These are phyloP conservation scores for Pseudorectes ferrugineus DNA, from an alignment of 2,113 vertebrate genomes.

Conservation along the genomic window DNA sequence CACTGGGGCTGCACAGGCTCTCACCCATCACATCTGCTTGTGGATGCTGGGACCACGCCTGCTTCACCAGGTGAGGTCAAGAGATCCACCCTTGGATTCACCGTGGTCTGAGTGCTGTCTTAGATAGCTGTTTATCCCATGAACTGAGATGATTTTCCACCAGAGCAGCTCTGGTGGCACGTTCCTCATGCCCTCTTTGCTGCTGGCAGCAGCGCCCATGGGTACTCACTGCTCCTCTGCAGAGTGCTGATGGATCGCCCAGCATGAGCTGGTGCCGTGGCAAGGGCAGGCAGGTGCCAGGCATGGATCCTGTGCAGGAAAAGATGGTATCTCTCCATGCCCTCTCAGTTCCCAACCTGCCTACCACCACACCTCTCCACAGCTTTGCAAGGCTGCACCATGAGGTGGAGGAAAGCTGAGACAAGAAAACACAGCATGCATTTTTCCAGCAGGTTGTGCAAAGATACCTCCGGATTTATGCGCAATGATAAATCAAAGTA, in stretches of 20 bases:
- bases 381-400: background rate
- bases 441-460: background rate
- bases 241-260: background rate
- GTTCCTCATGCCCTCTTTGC: background rate
- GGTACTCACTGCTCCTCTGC: background rate
- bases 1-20: accelerated
- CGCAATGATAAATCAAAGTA: background rate
- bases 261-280: accelerated
- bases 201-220: background rate
- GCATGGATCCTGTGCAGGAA: background rate
- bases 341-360: background rate
- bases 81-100: background rate
- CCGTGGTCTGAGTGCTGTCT: background rate
- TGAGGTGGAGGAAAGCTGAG: background rate
- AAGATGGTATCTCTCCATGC: accelerated
- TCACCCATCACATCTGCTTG: background rate
- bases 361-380: background rate
- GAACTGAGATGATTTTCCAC: background rate
- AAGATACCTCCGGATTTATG: background rate
- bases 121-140: background rate
- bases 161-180: background rate
- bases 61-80: background rate
- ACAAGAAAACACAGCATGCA: background rate
- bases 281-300: background rate
- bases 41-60: accelerated